Percentiles rank a stretch among this genome's conserved stretches.
phyloP scores from a whole-genome alignment of 2,797 vertebrate species.

The Myotis findleyi region DNA sequence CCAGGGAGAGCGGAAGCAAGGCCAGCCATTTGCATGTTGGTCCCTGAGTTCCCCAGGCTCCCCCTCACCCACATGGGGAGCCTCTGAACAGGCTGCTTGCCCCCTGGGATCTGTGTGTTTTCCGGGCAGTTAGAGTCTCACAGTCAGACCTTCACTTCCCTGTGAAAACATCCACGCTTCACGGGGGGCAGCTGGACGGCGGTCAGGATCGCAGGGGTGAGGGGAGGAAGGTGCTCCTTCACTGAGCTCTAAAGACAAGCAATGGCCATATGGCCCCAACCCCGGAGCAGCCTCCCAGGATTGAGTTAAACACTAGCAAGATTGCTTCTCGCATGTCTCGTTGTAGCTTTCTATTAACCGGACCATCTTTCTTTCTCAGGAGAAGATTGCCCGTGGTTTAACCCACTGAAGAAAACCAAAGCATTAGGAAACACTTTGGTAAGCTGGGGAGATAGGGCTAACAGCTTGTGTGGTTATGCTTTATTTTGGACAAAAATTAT shows the following conservation, averaged over 20 bases:
- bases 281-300: neutral
- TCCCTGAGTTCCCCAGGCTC: neutral
- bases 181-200: neutral
- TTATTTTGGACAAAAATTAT: neutral
- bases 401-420: slow-evolving; percentile 22
- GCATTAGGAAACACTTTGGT: neutral
- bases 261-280: neutral
- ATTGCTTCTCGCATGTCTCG: neutral
- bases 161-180: slow-evolving; percentile 60
- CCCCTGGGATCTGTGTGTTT: slow-evolving; percentile 79
- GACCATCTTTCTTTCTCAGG: neutral
- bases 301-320: neutral
- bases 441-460: neutral
- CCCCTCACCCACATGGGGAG: slow-evolving; percentile 39
- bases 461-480: neutral
- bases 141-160: slow-evolving; percentile 62
- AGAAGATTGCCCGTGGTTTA: neutral
- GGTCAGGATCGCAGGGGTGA: accelerated
- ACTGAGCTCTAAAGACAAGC: neutral
- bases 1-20: neutral
- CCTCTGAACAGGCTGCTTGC: slow-evolving; percentile 76
- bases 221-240: neutral
- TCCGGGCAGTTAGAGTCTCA: slow-evolving; percentile 77
- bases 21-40: neutral
- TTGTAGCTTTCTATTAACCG: neutral